Conservation (phyloP, 2,888 invertebrate species). For the Drosophila sordidula region DNA sequence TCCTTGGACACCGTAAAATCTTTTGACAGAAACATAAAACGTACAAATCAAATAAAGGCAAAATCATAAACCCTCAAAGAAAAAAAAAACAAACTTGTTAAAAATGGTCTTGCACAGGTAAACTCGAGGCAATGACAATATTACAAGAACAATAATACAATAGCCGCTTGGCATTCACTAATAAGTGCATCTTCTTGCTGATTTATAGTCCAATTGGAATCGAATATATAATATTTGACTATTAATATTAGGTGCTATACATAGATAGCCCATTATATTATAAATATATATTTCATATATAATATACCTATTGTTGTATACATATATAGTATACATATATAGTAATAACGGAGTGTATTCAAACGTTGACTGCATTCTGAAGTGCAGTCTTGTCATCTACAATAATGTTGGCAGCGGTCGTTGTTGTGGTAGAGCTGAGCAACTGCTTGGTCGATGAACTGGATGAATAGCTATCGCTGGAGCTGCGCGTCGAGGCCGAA, state of each 20-base stretch:
- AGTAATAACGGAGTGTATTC: constrained; percentile 27
- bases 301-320: constrained; percentile 1
- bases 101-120: too few species aligned
- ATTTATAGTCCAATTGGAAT: too few species aligned
- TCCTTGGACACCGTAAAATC: too few species aligned
- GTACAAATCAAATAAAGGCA: too few species aligned
- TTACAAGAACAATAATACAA: too few species aligned
- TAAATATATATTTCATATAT: neutral
- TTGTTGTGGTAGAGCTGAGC: constrained; percentile 86
- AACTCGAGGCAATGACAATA: too few species aligned
- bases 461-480: constrained; percentile 93
- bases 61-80: too few species aligned
- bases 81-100: too few species aligned
- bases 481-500: constrained; percentile 87
- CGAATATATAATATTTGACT: too few species aligned
- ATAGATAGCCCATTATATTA: constrained; percentile 3
- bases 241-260: neutral
- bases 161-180: too few species aligned
- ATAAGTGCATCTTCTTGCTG: too few species aligned
- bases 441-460: constrained; percentile 92
- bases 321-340: constrained; percentile 8
- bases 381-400: constrained; percentile 83
- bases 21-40: too few species aligned
- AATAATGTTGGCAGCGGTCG: constrained; percentile 82
- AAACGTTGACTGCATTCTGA: constrained; percentile 84